Evolutionary conservation across 2,888 invertebrate genomes (phyloP), one percentile per base, ranked within the genome.

Genomic region (Eupithecia exiguata): DNA sequence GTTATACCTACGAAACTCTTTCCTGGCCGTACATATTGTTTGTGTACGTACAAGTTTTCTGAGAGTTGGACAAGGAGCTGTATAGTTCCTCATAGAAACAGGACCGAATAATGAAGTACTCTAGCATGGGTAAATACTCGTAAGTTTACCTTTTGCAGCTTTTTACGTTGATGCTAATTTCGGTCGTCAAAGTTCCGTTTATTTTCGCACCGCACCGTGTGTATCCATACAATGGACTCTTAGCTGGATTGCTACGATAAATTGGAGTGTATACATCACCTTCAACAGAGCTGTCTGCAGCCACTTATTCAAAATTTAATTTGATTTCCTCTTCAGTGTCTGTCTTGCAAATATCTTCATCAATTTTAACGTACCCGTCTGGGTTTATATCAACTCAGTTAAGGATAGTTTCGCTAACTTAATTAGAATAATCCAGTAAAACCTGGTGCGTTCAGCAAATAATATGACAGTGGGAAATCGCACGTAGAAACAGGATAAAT

Each of bases 251-350:
- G 87, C 84, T 78, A 82, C 87, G 88, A 93, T 91, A 91, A 92
- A 93, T 92, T 86, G 86, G 88, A 91, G 91, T 91, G 91, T 92
- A 92, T 91, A 91, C 90, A 87, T 92, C 90, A 89, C 84, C 87
- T 84, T 79, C 65, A 74, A 80, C 82, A 72, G 80, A 82, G 79
- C 87, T 88, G 88, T 90, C 90, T 87, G 82, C 86, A 85, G 83
- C 83, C 87, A 88, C 88, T 90, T 89, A 88, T 88, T 90, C 88
- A 90, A 89, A 88, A 87, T 78, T 86, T 89, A 90, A 91, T 88
- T 87, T 85, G 82, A 84, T 83, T 82, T 82, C 65, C 70, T 70
- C 71, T 63, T 40, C 43, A 69, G 68, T 70, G 35, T 65, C 78
- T 75, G 78, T 80, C 49, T 74, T 71, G 25, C 58, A 58, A 71